Conservation (phyloP, 2,888 invertebrate genomes). For the Watsonalla cultraria region DNA sequence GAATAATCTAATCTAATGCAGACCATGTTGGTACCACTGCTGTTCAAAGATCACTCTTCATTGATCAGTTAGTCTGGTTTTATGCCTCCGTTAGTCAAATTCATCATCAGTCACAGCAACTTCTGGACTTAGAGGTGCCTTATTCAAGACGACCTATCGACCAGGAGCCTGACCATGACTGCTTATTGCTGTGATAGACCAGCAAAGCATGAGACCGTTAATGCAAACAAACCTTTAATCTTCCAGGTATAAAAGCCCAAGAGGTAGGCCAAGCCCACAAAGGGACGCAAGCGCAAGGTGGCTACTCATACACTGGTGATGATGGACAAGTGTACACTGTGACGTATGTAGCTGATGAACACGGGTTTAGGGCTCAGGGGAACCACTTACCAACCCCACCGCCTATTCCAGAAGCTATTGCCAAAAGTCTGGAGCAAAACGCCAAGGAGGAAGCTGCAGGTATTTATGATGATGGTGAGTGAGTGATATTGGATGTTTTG, state of each 20-base stretch:
- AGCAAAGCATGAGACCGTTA: no score
- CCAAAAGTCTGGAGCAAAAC: conserved; percentile 67
- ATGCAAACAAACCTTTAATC: background rate
- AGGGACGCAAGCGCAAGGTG: conserved; percentile 65
- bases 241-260: conserved; percentile 74
- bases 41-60: no score
- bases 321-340: conserved; percentile 77
- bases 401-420: conserved; percentile 77
- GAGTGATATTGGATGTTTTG: no score
- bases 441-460: conserved; percentile 72
- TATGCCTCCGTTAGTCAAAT: no score
- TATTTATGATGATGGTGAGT: conserved; percentile 68
- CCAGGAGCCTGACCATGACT: no score
- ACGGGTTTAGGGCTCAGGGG: conserved; percentile 77
- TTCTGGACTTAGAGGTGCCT: no score
- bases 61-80: no score
- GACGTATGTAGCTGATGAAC: conserved; percentile 77
- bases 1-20: no score
- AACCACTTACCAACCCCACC: conserved; percentile 79
- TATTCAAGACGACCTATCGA: no score
- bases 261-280: conserved; percentile 57
- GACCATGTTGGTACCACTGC: no score
- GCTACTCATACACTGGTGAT: conserved; percentile 77
- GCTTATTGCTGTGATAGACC: no score
- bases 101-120: no score